Conservation (phyloP, 2,797 vertebrate genomes). For the Phoxinus dragarum region DNA sequence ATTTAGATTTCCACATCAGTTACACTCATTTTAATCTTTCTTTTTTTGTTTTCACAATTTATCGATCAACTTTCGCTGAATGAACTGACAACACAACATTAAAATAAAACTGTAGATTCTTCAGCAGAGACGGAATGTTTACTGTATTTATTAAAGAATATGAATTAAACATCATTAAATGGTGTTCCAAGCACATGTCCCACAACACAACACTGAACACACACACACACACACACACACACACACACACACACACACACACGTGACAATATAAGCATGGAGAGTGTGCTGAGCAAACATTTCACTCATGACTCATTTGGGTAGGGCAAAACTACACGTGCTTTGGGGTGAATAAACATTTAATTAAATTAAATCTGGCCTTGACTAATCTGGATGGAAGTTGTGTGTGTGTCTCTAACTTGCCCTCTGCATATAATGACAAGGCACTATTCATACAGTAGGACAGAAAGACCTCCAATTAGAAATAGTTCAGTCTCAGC, state of each 20-base stretch:
- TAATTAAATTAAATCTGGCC: background rate
- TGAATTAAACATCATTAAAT: background rate
- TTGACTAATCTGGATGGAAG: background rate
- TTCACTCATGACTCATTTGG: conserved; percentile 15
- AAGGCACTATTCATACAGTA: background rate
- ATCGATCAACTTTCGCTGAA: background rate
- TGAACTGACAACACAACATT: conserved; percentile 6
- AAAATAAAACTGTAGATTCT: conserved; percentile 27
- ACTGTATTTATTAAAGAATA: conserved; percentile 19
- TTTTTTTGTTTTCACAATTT: background rate
- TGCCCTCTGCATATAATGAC: background rate
- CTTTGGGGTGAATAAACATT: background rate
- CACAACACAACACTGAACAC: background rate
- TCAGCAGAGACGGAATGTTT: conserved; percentile 17
- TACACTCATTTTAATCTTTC: no score
- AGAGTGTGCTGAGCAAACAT: no score
- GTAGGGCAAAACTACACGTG: background rate
- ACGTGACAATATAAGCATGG: no score
- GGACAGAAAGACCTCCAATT: conserved; percentile 15
- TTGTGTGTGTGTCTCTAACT: background rate
- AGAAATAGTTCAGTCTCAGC: conserved; percentile 41
- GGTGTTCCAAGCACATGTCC: background rate
- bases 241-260: no score
- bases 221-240: no score
- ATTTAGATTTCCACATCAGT: background rate